phyloP scores from a whole-genome alignment of 1,140 invertebrate species.

The Drosophila nigromelanica region DNA sequence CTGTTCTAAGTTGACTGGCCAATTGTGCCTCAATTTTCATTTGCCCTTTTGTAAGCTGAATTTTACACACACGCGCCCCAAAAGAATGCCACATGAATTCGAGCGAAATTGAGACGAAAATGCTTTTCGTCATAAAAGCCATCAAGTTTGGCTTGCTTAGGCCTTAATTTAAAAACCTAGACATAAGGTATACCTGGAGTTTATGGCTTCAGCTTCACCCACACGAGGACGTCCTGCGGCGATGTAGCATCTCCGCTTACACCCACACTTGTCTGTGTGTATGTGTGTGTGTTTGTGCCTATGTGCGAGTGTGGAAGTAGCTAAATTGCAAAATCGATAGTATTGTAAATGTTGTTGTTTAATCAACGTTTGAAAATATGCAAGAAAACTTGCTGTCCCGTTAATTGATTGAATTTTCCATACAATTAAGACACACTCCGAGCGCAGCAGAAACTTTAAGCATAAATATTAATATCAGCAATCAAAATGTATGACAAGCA shows the following conservation, averaged over 20 bases:
- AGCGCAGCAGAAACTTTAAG: slow-evolving; percentile 38
- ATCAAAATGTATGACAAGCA: slow-evolving; percentile 77
- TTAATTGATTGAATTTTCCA: slow-evolving; percentile 71
- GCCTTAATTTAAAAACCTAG: slow-evolving; percentile 60
- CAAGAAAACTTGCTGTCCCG: slow-evolving; percentile 32
- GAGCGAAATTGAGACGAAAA: not conserved
- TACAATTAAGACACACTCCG: slow-evolving; percentile 31
- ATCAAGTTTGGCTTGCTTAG: slow-evolving; percentile 9
- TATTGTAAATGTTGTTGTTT: slow-evolving; percentile 37
- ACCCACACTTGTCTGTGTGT: slow-evolving; percentile 10
- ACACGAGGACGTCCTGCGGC: slow-evolving; percentile 50
- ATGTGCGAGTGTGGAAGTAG: slow-evolving; percentile 12
- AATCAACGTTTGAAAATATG: slow-evolving; percentile 34
- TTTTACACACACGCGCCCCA: not conserved
- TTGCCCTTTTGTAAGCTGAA: slow-evolving; percentile 11
- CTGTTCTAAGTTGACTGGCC: slow-evolving; percentile 3
- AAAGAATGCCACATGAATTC: slow-evolving; percentile 18
- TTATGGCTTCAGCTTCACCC: slow-evolving; percentile 64
- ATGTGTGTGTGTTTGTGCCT: no score
- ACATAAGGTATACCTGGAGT: slow-evolving; percentile 56
- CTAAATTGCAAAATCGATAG: slow-evolving; percentile 68
- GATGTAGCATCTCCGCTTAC: slow-evolving; percentile 49
- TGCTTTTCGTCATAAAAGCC: slow-evolving; percentile 11
- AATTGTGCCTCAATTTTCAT: slow-evolving; percentile 9
- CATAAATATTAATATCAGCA: slow-evolving; percentile 73